Percentiles rank a stretch among this genome's conserved stretches.
Evolutionary conservation across 2,888 invertebrate species (phyloP).

Genomic region (Cylindroiulus punctatus): DNA sequence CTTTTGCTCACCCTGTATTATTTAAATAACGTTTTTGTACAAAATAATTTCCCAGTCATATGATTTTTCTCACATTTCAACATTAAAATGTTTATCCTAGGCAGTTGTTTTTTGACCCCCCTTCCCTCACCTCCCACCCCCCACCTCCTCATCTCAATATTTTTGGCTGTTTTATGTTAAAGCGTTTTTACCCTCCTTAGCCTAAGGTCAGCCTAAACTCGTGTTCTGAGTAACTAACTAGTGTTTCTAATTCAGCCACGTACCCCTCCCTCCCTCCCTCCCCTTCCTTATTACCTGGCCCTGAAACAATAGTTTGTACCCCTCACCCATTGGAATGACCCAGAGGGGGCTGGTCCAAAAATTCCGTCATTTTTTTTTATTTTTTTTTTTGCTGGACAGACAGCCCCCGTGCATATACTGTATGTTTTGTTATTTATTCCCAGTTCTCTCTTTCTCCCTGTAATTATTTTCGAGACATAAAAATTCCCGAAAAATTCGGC

Average conservation of each 20-base stretch:
- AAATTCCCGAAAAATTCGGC: conserved; percentile 14
- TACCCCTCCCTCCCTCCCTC: background rate
- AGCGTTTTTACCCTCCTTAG: conserved; percentile 38
- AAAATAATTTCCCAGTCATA: no score
- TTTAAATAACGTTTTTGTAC: no score
- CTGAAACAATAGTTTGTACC: background rate
- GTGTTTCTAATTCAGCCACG: conserved; percentile 25
- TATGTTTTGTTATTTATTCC: conserved; percentile 23
- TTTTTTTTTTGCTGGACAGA: background rate
- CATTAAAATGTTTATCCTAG: background rate
- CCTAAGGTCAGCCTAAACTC: conserved; percentile 4
- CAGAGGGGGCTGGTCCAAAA: background rate
- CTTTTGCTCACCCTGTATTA: no score
- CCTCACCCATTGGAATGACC: conserved; percentile 6
- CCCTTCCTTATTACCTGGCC: background rate
- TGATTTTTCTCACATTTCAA: no score
- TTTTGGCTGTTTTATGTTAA: conserved; percentile 42
- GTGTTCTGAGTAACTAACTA: conserved; percentile 37
- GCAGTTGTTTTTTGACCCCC: background rate
- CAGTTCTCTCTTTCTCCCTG: background rate
- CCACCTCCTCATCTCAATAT: background rate
- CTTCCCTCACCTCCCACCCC: background rate
- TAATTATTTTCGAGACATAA: conserved; percentile 23
- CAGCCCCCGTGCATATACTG: conserved; percentile 15
- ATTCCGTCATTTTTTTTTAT: background rate